Percentiles rank a stretch among this genome's conserved stretches.
These are phyloP conservation scores for Eulithis prunata DNA, from an alignment of 2,888 invertebrate genomes.

Conservation along the genomic window DNA sequence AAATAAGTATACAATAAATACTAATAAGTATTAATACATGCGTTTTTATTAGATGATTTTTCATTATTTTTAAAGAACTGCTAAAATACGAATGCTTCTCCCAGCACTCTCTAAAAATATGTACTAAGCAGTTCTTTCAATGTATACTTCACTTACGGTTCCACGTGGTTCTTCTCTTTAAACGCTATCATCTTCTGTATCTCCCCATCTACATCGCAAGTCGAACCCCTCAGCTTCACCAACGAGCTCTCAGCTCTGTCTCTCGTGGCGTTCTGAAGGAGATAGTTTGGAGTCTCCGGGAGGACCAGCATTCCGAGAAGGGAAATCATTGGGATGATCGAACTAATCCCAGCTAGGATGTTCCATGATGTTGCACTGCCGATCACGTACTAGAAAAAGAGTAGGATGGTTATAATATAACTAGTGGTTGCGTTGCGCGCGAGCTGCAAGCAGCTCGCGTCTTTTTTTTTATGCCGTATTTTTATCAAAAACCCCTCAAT, in stretches of 20 bases:
- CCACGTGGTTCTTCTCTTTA: conserved; percentile 86
- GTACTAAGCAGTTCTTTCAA: too few relatives aligned
- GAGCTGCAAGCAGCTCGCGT: too few relatives aligned
- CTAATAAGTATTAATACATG: too few relatives aligned
- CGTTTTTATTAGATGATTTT: too few relatives aligned
- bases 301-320: conserved; percentile 85
- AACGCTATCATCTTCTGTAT: conserved; percentile 85
- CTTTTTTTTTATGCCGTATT: too few relatives aligned
- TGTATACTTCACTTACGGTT: conserved; percentile 62
- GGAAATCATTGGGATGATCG: conserved; percentile 85
- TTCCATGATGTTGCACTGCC: conserved; percentile 87
- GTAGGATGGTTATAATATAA: background rate
- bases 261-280: conserved; percentile 84
- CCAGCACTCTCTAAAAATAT: too few relatives aligned
- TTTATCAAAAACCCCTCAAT: too few relatives aligned
- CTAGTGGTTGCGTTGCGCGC: too few relatives aligned
- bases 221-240: conserved; percentile 84
- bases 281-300: conserved; percentile 90
- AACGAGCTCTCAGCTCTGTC: conserved; percentile 85
- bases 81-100: too few relatives aligned
- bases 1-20: too few relatives aligned
- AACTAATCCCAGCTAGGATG: conserved; percentile 85
- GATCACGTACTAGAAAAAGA: conserved; percentile 75
- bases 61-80: too few relatives aligned
- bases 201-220: conserved; percentile 86